phyloP scores from a whole-genome alignment of 1,140 invertebrate genomes.

The Agrilus planipennis region DNA sequence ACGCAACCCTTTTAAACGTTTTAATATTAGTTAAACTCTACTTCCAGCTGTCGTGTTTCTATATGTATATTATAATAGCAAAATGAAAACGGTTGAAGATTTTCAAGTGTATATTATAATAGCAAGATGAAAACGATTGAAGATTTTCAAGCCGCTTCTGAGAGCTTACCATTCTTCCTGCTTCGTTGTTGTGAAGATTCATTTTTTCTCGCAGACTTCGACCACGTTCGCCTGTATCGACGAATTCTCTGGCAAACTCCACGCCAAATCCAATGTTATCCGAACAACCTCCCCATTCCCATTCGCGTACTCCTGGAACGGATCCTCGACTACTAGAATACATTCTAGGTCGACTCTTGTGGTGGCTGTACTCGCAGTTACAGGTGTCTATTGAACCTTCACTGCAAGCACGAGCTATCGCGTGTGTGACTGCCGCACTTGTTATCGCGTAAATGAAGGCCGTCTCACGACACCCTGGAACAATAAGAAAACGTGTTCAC shows the following conservation, averaged over 20 bases:
- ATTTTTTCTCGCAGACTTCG: conserved; percentile 84
- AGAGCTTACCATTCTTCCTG: conserved; percentile 88
- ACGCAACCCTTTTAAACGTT: no score
- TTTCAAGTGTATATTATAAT: no score
- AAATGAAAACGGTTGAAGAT: no score
- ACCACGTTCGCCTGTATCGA: conserved; percentile 85
- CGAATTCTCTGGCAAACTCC: conserved; percentile 83
- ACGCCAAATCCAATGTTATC: conserved; percentile 93
- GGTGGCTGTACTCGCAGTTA: conserved; percentile 83
- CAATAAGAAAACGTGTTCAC: no score
- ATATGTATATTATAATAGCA: no score
- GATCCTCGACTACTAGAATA: conserved; percentile 20
- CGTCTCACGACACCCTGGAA: conserved; percentile 84
- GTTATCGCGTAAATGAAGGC: conserved; percentile 96
- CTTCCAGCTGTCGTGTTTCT: no score
- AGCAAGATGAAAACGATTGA: no score
- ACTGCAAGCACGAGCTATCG: conserved; percentile 85
- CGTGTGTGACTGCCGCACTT: conserved; percentile 87
- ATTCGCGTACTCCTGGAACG: conserved; percentile 54
- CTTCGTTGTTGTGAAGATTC: conserved; percentile 96
- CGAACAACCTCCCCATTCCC: conserved; percentile 94
- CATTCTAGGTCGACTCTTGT: conserved; percentile 45
- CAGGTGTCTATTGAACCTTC: conserved; percentile 92
- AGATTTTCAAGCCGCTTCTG: no score
- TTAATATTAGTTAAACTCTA: no score